Evolutionary conservation across 2,888 invertebrate genomes (phyloP).

Genomic region (Dryococelus australis): DNA sequence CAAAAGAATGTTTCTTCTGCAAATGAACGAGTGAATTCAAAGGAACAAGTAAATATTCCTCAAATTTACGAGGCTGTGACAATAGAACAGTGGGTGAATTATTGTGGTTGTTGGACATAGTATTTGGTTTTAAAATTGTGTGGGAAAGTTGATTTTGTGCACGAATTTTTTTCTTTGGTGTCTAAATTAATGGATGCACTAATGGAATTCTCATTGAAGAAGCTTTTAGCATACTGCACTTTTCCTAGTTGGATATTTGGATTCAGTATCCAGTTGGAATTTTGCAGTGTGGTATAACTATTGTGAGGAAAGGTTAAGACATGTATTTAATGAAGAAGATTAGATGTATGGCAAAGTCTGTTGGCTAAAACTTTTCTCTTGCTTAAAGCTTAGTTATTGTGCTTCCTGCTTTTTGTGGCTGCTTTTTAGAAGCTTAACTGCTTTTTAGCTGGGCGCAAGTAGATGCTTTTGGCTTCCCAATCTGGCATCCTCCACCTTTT

Average conservation of each 20-base stretch:
- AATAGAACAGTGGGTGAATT: background rate
- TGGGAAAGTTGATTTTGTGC: conserved; percentile 17
- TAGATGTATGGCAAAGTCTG: conserved; percentile 5
- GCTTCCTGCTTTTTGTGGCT: conserved; percentile 47
- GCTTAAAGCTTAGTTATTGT: conserved; percentile 44
- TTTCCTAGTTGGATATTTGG: conserved; percentile 23
- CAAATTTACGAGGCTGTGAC: background rate
- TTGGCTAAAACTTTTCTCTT: conserved; percentile 36
- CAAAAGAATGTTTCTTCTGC: conserved; percentile 26
- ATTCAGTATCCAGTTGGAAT: conserved; percentile 23
- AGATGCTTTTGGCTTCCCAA: conserved; percentile 46
- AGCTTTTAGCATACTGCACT: conserved; percentile 25
- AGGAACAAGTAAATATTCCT: background rate
- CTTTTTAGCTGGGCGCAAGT: conserved; percentile 46
- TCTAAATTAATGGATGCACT: background rate
- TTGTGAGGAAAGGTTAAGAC: conserved; percentile 45
- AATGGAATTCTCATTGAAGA: background rate
- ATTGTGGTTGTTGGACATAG: background rate
- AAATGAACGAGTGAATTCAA: background rate
- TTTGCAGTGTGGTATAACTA: conserved; percentile 13
- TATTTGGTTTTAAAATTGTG: background rate
- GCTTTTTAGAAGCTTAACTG: conserved; percentile 46
- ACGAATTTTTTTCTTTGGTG: background rate
- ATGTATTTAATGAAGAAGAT: conserved; percentile 30
- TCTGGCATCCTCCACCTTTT: conserved; percentile 41